Conservation (phyloP, 2,113 vertebrate species). For the Hyperopisus bebe region DNA sequence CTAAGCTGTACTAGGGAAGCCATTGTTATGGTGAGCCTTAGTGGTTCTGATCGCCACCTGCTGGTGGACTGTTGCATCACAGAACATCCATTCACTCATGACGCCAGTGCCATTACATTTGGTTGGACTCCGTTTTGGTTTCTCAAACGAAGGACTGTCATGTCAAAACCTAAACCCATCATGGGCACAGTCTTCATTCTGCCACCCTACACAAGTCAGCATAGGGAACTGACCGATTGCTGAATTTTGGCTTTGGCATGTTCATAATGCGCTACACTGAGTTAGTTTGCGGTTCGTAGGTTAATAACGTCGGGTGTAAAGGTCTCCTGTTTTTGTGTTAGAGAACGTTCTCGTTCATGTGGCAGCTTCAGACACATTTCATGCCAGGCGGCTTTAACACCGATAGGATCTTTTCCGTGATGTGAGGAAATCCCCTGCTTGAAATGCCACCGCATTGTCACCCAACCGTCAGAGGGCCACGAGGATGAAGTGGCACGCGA, state of each 20-base stretch:
- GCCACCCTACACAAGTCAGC: too few species aligned
- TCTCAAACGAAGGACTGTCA: not conserved
- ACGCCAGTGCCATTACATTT: not conserved
- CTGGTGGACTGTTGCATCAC: not conserved
- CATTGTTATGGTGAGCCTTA: not conserved
- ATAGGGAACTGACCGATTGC: not conserved
- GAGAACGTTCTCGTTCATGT: too few species aligned
- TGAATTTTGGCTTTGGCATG: not conserved
- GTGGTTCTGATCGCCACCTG: not conserved
- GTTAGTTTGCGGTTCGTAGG: too few species aligned
- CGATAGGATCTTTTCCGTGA: not conserved
- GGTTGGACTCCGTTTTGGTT: not conserved
- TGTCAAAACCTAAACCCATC: not conserved
- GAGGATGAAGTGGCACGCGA: not conserved
- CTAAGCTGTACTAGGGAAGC: not conserved
- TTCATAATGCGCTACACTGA: too few species aligned
- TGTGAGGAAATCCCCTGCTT: not conserved
- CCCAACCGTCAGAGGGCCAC: not conserved
- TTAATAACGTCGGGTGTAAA: too few species aligned
- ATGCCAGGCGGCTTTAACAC: not conserved
- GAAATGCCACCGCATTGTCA: not conserved
- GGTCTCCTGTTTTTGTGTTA: too few species aligned
- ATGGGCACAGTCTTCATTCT: too few species aligned
- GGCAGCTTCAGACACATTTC: not conserved
- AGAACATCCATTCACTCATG: not conserved